Conservation (phyloP, 2,888 invertebrate genomes). For the Aspidiotus rigidus region DNA sequence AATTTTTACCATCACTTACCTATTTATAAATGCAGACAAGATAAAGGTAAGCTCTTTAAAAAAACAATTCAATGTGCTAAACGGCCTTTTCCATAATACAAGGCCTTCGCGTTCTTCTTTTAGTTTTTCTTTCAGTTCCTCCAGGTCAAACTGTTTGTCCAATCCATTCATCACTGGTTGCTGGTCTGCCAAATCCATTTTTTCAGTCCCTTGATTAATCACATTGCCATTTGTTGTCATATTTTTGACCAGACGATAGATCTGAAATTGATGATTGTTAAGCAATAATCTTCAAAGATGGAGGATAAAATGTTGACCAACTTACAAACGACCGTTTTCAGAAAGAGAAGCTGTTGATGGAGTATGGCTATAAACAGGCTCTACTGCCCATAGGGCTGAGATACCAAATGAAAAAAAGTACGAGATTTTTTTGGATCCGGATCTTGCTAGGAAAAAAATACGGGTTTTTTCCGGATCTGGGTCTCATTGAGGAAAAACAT, state of each 20-base stretch:
- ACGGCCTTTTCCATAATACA: slow-evolving; percentile 72
- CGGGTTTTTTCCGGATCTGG: neutral
- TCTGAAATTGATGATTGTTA: slow-evolving; percentile 3
- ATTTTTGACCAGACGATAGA: slow-evolving; percentile 28
- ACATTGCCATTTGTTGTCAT: slow-evolving; percentile 26
- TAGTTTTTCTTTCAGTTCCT: slow-evolving; percentile 24
- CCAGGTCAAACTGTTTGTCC: slow-evolving; percentile 20
- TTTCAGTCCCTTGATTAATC: slow-evolving; percentile 12
- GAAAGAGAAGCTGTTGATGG: too few relatives aligned
- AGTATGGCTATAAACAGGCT: too few relatives aligned
- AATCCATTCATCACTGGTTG: slow-evolving; percentile 14
- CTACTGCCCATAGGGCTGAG: too few relatives aligned
- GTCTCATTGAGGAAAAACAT: neutral
- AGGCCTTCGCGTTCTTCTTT: slow-evolving; percentile 41
- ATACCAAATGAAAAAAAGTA: too few relatives aligned
- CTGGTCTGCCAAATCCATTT: neutral
- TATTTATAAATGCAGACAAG: slow-evolving; percentile 34
- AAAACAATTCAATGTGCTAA: slow-evolving; percentile 71
- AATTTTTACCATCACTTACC: slow-evolving; percentile 31
- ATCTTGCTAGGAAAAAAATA: too few relatives aligned
- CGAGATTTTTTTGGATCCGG: neutral
- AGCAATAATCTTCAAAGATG: too few relatives aligned
- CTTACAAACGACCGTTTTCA: too few relatives aligned
- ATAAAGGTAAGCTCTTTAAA: slow-evolving; percentile 50
- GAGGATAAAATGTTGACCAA: too few relatives aligned